A percentile compares a stretch with the other conserved stretches of the same genome.
phyloP scores from a whole-genome alignment of 2,888 invertebrate species.

The Cryptocephalus moraei region DNA sequence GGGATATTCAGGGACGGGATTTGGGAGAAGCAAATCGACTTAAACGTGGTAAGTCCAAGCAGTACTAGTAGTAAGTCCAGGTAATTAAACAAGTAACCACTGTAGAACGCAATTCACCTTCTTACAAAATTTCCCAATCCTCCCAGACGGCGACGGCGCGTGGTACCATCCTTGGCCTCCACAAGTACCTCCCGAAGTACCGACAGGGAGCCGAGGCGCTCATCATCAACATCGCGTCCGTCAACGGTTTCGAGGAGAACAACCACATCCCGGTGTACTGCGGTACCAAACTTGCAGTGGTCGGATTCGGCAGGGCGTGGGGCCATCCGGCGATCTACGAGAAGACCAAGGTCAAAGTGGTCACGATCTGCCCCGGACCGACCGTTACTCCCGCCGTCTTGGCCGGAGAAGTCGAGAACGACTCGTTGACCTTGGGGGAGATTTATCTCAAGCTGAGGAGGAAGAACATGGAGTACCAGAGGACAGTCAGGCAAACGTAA shows the following conservation, averaged over 20 bases:
- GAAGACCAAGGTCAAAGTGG: slow-evolving; percentile 28
- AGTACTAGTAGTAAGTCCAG: no score
- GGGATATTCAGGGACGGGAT: neutral
- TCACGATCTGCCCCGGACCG: slow-evolving; percentile 42
- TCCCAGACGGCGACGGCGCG: neutral
- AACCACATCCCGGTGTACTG: slow-evolving; percentile 7
- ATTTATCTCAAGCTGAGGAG: slow-evolving; percentile 2
- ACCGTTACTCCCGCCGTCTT: slow-evolving; percentile 36
- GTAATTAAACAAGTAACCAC: no score
- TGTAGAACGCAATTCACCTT: no score
- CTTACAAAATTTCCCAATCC: no score
- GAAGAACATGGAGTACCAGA: slow-evolving; percentile 3
- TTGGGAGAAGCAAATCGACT: neutral
- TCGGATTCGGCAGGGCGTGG: slow-evolving; percentile 8
- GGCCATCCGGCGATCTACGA: slow-evolving; percentile 21
- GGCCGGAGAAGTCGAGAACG: slow-evolving; percentile 13
- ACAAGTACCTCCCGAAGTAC: slow-evolving; percentile 8
- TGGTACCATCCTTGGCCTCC: slow-evolving; percentile 5
- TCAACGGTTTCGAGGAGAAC: slow-evolving; percentile 4
- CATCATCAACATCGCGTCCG: slow-evolving; percentile 9
- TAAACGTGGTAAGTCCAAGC: neutral
- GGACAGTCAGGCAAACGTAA: slow-evolving; percentile 4
- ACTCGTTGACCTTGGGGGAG: slow-evolving; percentile 8
- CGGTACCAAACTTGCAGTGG: slow-evolving; percentile 8
- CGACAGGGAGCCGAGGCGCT: slow-evolving; percentile 8